phyloP scores from a whole-genome alignment of 1,140 invertebrate species.

The Dolichoris vasculosae region DNA sequence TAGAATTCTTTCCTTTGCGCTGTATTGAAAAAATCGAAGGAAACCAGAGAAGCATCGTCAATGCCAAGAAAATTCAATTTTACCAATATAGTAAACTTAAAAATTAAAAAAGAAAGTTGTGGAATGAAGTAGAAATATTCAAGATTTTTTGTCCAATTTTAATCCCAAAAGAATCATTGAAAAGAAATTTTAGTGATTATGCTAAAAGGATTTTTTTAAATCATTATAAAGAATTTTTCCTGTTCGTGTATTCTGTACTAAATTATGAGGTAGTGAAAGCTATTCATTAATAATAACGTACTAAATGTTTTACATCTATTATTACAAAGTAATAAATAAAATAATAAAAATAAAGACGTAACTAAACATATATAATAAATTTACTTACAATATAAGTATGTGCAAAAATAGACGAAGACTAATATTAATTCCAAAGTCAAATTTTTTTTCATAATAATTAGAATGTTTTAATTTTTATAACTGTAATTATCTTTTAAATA shows the following conservation, averaged over 20 bases:
- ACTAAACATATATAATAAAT: too few species aligned
- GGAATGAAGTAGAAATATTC: not conserved
- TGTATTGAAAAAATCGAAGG: slow-evolving; percentile 27
- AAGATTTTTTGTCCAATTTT: not conserved
- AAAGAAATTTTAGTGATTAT: slow-evolving; percentile 57
- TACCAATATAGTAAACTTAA: not conserved
- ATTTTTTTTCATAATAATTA: too few species aligned
- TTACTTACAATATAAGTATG: too few species aligned
- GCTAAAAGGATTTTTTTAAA: slow-evolving; percentile 60
- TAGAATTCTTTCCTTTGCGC: slow-evolving; percentile 38
- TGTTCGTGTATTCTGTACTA: not conserved
- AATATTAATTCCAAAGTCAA: too few species aligned
- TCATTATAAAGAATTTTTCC: slow-evolving; percentile 5
- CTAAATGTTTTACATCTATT: too few species aligned
- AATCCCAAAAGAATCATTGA: not conserved
- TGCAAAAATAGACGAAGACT: too few species aligned
- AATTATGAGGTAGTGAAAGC: not conserved
- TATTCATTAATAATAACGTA: too few species aligned
- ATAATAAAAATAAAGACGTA: too few species aligned
- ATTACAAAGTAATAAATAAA: too few species aligned
- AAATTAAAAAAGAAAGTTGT: slow-evolving; percentile 20
- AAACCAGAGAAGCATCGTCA: not conserved
- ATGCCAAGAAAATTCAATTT: slow-evolving; percentile 24
- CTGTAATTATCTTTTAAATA: too few species aligned
- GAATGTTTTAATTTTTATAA: too few species aligned